Base-by-base conservation (phyloP, 2,888 invertebrate genomes). In the Smittia aterrima region DNA sequence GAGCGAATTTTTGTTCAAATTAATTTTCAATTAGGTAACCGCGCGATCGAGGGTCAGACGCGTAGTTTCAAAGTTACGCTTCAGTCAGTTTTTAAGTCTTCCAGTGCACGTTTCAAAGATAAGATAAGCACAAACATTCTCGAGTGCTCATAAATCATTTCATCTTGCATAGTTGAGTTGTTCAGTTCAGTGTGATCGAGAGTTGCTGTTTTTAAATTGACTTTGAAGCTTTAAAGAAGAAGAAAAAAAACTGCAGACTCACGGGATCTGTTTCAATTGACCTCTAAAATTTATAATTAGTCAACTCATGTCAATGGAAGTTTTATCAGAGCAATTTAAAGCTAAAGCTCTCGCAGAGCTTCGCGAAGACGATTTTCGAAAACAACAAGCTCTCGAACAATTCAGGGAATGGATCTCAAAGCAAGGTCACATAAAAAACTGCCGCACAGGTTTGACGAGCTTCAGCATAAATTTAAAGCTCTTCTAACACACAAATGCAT, bases 381-480 rank as follows among this genome's bases (percentile, higher is more conserved):
- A 90, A 72, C 87, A 89, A 9, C 89, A 91, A 76, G 87, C 90
- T 0, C 79, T 92, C 77, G 83, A 86, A 18, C 90, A 91, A 79
- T 86, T 92, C 85, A 84, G 90, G 75, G 88, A 90, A 75, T 92
- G 91, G 86, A 90, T 92, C 76, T 84, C 84, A 66, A 92, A 91
- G 80, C 91, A 92, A 81, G 89, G 90, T 0, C 86, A 87, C 74
- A 92, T 92, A 77, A 89, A 87, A 78, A 86, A 85, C 77, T 92
- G 92, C 81, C 85, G 92, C 76, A 90, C 89, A 77, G 90, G 90
- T 89, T 13, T n/a, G 16, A 64, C 58, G 18, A 58, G 24, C 16
- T 4, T 58, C 47, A 16, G 16, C 16, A 6, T 16, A 53, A 16
- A 16, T 53, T 53, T 16, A 53, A 16, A n/a, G n/a, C 6, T 7